These are phyloP conservation scores for Anguilla marmorata DNA, from an alignment of 2,797 vertebrate species.

Conservation along the genomic window DNA sequence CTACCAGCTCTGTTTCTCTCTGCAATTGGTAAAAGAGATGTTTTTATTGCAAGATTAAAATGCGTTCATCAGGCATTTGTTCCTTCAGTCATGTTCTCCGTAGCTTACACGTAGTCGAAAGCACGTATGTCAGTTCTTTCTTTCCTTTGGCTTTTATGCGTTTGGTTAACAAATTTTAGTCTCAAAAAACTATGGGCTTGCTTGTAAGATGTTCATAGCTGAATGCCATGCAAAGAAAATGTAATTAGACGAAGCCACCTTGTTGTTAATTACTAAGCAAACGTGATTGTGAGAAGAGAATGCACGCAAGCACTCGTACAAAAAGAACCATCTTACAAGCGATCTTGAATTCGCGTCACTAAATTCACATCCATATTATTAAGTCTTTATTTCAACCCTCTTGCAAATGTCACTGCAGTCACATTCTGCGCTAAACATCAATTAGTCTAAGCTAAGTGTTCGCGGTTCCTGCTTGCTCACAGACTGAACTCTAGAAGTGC, in stretches of 20 bases:
- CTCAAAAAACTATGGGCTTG: background rate
- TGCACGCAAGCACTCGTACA: background rate
- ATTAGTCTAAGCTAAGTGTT: background rate
- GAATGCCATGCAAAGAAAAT: background rate
- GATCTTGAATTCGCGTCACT: too few species aligned
- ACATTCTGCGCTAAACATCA: conserved; percentile 7
- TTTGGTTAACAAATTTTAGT: background rate
- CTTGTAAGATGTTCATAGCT: background rate
- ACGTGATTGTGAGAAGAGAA: background rate
- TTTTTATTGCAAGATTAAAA: background rate
- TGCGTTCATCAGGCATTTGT: background rate
- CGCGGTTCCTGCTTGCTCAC: background rate
- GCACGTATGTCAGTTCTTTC: background rate
- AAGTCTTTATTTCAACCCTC: background rate
- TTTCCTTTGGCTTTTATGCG: background rate
- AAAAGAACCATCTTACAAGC: background rate
- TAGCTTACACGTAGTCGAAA: background rate
- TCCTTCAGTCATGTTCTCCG: background rate
- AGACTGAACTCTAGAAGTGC: background rate
- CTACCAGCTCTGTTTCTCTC: background rate
- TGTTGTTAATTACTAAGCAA: background rate
- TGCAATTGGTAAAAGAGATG: background rate
- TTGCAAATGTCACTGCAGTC: background rate
- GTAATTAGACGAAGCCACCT: background rate
- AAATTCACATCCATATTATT: background rate